Evolutionary conservation across 2,888 invertebrate species (phyloP).

Genomic region (Hipparchia semele): DNA sequence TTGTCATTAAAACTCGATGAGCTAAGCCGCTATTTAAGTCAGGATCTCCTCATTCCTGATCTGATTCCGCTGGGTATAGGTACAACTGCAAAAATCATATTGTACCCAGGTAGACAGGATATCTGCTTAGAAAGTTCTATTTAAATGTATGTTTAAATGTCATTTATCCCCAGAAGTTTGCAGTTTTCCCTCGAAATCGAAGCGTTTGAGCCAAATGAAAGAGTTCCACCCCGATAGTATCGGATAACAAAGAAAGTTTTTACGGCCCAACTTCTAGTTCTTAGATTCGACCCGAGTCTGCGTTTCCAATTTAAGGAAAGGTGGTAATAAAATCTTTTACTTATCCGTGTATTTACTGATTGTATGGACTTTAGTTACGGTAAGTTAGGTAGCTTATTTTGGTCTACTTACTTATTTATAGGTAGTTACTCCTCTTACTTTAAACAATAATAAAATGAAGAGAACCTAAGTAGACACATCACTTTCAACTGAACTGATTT

Average conservation of each 20-base stretch:
- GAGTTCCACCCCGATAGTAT: conserved; percentile 71
- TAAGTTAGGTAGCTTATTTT: conserved; percentile 2
- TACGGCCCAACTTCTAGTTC: conserved; percentile 69
- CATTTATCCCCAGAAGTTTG: conserved; percentile 43
- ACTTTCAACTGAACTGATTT: too few species aligned
- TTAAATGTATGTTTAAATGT: conserved; percentile 31
- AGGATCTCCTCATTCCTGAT: too few species aligned
- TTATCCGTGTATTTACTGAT: conserved; percentile 35
- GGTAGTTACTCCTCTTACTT: too few species aligned
- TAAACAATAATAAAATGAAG: too few species aligned
- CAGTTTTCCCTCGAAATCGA: conserved; percentile 55
- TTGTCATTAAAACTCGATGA: too few species aligned
- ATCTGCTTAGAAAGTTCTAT: background rate
- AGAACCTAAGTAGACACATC: too few species aligned
- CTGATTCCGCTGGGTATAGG: too few species aligned
- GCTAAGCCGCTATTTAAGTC: too few species aligned
- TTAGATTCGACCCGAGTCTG: conserved; percentile 67
- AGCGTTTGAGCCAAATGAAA: conserved; percentile 60
- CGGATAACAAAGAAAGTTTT: conserved; percentile 82
- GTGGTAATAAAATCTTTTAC: conserved; percentile 60
- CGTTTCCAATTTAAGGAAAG: conserved; percentile 76
- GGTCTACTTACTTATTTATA: background rate
- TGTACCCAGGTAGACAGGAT: background rate
- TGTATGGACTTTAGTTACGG: conserved; percentile 23
- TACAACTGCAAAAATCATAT: too few species aligned